Evolutionary conservation across 2,888 invertebrate species (phyloP).

Genomic region (Ichneumon xanthorius): DNA sequence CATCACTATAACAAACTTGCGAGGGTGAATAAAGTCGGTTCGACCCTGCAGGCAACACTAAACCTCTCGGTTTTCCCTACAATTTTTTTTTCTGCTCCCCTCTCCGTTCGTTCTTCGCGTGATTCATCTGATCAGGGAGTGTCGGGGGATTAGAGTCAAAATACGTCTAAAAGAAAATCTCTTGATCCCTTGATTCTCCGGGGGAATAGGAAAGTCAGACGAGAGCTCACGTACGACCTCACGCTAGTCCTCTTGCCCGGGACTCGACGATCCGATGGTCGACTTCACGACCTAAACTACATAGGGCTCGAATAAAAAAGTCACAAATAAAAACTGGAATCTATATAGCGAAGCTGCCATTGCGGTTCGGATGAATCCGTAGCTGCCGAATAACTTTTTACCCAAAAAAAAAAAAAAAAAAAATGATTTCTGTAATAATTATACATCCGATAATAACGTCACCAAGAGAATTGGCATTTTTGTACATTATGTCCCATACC

Average conservation of each 20-base stretch:
- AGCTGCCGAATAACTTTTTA: too few relatives aligned
- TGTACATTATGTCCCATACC: too few relatives aligned
- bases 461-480: too few relatives aligned
- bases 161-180: constrained; percentile 79
- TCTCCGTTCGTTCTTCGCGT: constrained; percentile 54
- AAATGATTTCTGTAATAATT: too few relatives aligned
- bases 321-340: not conserved
- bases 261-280: constrained; percentile 23
- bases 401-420: too few relatives aligned
- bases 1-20: constrained; percentile 63
- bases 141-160: constrained; percentile 80
- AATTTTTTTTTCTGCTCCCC: constrained; percentile 33
- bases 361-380: too few relatives aligned
- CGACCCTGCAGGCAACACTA: constrained; percentile 50
- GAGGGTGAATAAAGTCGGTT: constrained; percentile 48
- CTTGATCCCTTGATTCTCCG: constrained; percentile 78
- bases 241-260: constrained; percentile 13
- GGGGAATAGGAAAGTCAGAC: constrained; percentile 36
- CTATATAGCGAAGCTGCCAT: too few relatives aligned
- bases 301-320: not conserved
- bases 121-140: constrained; percentile 68
- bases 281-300: not conserved
- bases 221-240: constrained; percentile 29
- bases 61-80: constrained; percentile 63
- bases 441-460: too few relatives aligned